Percentiles rank a stretch among this genome's conserved stretches.
phyloP scores from a whole-genome alignment of 1,140 invertebrate species.

The Portunus trituberculatus region DNA sequence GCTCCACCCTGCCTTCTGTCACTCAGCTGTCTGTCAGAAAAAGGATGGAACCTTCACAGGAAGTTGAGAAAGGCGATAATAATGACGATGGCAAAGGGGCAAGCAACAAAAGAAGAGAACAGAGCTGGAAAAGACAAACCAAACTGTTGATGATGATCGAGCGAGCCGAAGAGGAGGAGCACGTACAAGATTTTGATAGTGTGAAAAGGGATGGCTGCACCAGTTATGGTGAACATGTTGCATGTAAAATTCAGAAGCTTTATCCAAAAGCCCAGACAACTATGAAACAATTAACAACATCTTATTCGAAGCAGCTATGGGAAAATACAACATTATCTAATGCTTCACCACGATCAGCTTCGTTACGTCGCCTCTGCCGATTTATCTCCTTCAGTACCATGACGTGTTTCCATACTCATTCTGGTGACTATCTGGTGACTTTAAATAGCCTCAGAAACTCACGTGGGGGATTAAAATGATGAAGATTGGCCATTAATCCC shows the following conservation, averaged over 20 bases:
- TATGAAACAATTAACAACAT: conserved; percentile 63
- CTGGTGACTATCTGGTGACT: no score
- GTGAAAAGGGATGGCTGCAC: conserved; percentile 52
- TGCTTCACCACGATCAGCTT: no score
- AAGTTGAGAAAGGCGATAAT: conserved; percentile 53
- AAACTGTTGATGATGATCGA: conserved; percentile 61
- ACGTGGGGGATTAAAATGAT: no score
- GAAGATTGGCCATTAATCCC: no score
- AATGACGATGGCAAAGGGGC: conserved; percentile 50
- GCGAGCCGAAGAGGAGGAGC: conserved; percentile 53
- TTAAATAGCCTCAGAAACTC: no score
- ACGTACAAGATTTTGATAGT: conserved; percentile 54
- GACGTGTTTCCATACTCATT: no score
- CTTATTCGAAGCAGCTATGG: conserved; percentile 63
- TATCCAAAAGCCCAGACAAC: conserved; percentile 48
- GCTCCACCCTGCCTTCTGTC: no score
- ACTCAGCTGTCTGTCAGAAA: no score
- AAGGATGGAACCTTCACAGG: no score
- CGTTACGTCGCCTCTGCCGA: no score
- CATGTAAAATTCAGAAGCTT: conserved; percentile 56
- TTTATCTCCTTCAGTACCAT: no score
- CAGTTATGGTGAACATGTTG: conserved; percentile 48
- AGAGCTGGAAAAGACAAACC: conserved; percentile 38
- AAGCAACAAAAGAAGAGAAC: conserved; percentile 53
- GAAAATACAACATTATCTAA: conserved; percentile 63